Evolutionary conservation across 2,888 invertebrate species (phyloP).

Genomic region (Odontothrips loti): DNA sequence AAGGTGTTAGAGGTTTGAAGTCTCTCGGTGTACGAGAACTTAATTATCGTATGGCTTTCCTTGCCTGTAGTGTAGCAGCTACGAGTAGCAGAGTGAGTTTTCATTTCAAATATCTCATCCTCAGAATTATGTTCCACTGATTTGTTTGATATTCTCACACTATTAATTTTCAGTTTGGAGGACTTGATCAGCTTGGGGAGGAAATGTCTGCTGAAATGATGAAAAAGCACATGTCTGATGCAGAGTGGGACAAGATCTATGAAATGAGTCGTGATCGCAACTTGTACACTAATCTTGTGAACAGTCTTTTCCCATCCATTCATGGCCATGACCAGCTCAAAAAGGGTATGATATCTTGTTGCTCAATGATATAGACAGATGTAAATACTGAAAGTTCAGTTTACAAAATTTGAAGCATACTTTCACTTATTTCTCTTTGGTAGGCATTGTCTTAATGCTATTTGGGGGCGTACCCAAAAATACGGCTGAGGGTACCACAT

Average conservation of each 20-base stretch:
- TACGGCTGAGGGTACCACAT: slow-evolving; percentile 82
- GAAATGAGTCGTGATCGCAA: slow-evolving; percentile 94
- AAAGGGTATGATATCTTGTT: slow-evolving; percentile 47
- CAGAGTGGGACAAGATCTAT: slow-evolving; percentile 92
- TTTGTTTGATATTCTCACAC: slow-evolving; percentile 33
- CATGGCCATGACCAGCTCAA: slow-evolving; percentile 98
- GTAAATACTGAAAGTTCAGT: background rate
- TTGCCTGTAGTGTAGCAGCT: slow-evolving; percentile 87
- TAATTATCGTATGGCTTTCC: slow-evolving; percentile 83
- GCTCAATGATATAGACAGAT: background rate
- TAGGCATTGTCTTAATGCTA: slow-evolving; percentile 85
- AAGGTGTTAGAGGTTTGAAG: slow-evolving; percentile 83
- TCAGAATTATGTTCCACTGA: background rate
- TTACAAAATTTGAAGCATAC: background rate
- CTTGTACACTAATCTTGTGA: slow-evolving; percentile 84
- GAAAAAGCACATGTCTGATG: slow-evolving; percentile 89
- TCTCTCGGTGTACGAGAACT: slow-evolving; percentile 82
- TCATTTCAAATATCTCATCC: slow-evolving; percentile 28
- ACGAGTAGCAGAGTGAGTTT: slow-evolving; percentile 66
- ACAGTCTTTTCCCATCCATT: slow-evolving; percentile 90
- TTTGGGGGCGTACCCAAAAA: slow-evolving; percentile 96
- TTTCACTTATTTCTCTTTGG: slow-evolving; percentile 36
- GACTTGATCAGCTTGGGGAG: slow-evolving; percentile 75
- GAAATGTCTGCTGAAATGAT: slow-evolving; percentile 88
- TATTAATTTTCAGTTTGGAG: slow-evolving; percentile 61